A percentile compares a stretch with the other conserved stretches of the same genome.
These are phyloP conservation scores for Acromyrmex heyeri DNA, from an alignment of 1,140 invertebrate genomes.

Conservation along the genomic window DNA sequence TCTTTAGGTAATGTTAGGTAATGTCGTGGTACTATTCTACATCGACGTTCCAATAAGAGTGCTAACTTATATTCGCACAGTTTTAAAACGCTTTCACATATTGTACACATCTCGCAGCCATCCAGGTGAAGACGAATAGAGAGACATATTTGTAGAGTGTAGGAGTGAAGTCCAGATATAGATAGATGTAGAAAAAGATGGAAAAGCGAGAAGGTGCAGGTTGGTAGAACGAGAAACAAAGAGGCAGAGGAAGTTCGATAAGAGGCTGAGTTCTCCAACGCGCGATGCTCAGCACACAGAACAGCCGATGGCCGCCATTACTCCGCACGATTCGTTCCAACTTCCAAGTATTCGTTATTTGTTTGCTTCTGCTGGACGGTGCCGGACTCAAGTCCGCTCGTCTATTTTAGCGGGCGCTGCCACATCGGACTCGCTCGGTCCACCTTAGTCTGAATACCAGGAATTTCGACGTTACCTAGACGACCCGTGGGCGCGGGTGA, in stretches of 20 bases:
- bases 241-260: conserved; percentile 47
- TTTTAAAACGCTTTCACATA: conserved; percentile 58
- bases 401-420: conserved; percentile 76
- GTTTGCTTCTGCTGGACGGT: conserved; percentile 70
- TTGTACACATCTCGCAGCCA: conserved; percentile 61
- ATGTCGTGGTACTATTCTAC: conserved; percentile 14
- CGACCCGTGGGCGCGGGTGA: conserved; percentile 38
- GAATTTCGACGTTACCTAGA: conserved; percentile 70
- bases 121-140: conserved; percentile 52
- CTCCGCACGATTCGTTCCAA: conserved; percentile 73
- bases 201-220: conserved; percentile 5
- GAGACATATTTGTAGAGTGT: conserved; percentile 70
- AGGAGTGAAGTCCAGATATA: conserved; percentile 31
- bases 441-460: conserved; percentile 66
- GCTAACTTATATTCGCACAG: conserved; percentile 62
- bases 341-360: conserved; percentile 82
- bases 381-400: conserved; percentile 48
- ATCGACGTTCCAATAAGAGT: conserved; percentile 31
- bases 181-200: conserved; percentile 35
- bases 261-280: conserved; percentile 53
- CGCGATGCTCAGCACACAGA: conserved; percentile 73
- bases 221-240: conserved; percentile 69
- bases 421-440: conserved; percentile 47
- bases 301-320: conserved; percentile 67
- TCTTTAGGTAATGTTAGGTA: conserved; percentile 9